Conservation (phyloP, 2,888 invertebrate species). For the Meta bourneti region DNA sequence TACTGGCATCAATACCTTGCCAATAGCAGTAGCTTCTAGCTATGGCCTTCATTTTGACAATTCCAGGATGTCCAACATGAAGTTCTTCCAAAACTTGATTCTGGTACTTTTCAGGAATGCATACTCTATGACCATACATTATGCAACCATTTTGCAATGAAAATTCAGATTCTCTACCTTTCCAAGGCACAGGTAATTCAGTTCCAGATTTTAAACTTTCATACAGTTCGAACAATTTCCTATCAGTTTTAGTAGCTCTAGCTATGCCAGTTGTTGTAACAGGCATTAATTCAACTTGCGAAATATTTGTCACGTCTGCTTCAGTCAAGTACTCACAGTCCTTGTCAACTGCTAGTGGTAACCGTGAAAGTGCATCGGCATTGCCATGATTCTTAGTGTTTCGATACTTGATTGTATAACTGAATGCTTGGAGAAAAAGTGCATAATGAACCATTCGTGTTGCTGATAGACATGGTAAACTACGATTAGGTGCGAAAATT, state of each 20-base stretch:
- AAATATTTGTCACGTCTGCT: constrained; percentile 63
- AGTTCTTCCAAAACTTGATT: constrained; percentile 27
- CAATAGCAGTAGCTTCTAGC: constrained; percentile 61
- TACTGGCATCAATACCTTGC: constrained; percentile 60
- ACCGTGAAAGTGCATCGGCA: constrained; percentile 62
- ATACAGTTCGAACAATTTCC: constrained; percentile 60
- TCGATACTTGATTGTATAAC: constrained; percentile 64
- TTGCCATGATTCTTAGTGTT: constrained; percentile 53
- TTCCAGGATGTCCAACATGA: constrained; percentile 60
- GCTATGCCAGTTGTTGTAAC: constrained; percentile 62
- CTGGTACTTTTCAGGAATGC: constrained; percentile 64
- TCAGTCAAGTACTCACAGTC: constrained; percentile 63
- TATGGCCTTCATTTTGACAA: constrained; percentile 66
- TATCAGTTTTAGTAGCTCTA: constrained; percentile 63
- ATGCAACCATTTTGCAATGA: constrained; percentile 64
- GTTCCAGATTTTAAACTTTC: constrained; percentile 63
- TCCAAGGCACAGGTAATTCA: constrained; percentile 61
- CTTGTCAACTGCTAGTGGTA: constrained; percentile 60
- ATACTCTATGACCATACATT: constrained; percentile 64
- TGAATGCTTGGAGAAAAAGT: constrained; percentile 45
- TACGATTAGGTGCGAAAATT: constrained; percentile 80
- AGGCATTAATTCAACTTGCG: constrained; percentile 59
- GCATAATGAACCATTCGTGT: constrained; percentile 78
- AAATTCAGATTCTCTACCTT: constrained; percentile 64
- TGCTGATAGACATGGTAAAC: constrained; percentile 79